These are phyloP conservation scores for Spodoptera picta DNA, from an alignment of 2,888 invertebrate genomes.

Conservation along the genomic window DNA sequence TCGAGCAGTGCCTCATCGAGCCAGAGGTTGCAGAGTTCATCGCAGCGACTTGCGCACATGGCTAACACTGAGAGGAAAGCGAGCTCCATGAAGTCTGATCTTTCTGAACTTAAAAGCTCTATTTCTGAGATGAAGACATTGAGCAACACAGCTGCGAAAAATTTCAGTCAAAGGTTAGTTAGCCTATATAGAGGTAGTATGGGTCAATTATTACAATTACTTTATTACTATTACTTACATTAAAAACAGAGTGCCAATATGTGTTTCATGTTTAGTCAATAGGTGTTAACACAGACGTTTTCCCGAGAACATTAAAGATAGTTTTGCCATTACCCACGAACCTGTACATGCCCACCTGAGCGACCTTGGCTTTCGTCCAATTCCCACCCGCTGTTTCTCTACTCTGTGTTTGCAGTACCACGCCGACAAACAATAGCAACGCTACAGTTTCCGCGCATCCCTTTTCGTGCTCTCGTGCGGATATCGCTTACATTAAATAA, in stretches of 20 bases:
- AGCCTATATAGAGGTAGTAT: conserved; percentile 16
- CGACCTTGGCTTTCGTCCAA: conserved; percentile 85
- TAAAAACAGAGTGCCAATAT: conserved; percentile 63
- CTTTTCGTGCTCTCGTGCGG: conserved; percentile 48
- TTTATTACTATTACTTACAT: conserved; percentile 49
- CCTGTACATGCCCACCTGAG: conserved; percentile 83
- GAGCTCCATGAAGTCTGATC: conserved; percentile 94
- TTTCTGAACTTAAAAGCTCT: conserved; percentile 93
- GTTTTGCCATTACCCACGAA: conserved; percentile 69
- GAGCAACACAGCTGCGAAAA: conserved; percentile 81
- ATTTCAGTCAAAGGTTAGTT: conserved; percentile 82
- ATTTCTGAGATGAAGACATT: conserved; percentile 96
- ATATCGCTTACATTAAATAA: conserved; percentile 6
- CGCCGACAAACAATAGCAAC: conserved; percentile 85
- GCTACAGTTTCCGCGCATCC: conserved; percentile 72
- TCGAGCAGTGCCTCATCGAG: conserved; percentile 89
- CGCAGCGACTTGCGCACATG: conserved; percentile 86
- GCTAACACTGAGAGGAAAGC: conserved; percentile 93
- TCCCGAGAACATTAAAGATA: conserved; percentile 62
- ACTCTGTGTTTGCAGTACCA: conserved; percentile 82
- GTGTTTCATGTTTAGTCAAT: conserved; percentile 69
- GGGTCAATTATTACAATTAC: conserved; percentile 21
- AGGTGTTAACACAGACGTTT: conserved; percentile 66
- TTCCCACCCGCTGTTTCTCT: conserved; percentile 80
- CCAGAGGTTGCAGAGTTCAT: conserved; percentile 89